A percentile compares a stretch with the other conserved stretches of the same genome.
These are phyloP conservation scores for Sterrhoptilus dennistouni DNA, from an alignment of 2,113 vertebrate genomes.

Conservation along the genomic window DNA sequence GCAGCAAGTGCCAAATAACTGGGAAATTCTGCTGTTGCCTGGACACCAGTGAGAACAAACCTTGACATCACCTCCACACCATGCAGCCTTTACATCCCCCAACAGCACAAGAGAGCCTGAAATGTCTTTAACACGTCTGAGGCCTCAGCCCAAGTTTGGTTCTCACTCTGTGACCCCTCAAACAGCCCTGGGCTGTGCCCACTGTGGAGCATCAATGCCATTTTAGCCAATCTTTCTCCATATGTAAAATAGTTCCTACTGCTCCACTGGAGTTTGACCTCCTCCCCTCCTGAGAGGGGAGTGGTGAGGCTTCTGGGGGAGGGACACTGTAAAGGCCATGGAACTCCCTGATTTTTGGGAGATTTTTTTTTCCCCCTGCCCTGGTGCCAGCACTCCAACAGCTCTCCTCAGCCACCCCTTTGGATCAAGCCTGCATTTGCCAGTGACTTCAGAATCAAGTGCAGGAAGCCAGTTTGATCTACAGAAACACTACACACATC, in stretches of 20 bases:
- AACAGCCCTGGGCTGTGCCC: not conserved
- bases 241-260: not conserved
- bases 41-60: not conserved
- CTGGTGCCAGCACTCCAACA: not conserved
- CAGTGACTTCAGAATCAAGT: not conserved
- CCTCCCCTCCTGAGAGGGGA: not conserved
- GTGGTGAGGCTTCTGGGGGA: not conserved
- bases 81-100: fast-evolving
- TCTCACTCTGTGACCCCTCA: fast-evolving
- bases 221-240: not conserved
- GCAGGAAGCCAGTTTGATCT: not conserved
- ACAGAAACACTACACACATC: not conserved
- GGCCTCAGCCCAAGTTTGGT: not conserved
- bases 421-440: not conserved
- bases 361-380: fast-evolving
- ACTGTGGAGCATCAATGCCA: fast-evolving
- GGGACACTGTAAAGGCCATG: not conserved
- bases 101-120: not conserved
- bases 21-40: not conserved
- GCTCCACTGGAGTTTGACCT: not conserved
- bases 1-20: not conserved
- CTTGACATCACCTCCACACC: fast-evolving
- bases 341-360: not conserved
- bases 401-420: not conserved
- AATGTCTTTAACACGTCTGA: not conserved